Evolutionary conservation across 2,888 invertebrate genomes (phyloP), one percentile per base, ranked within the genome.

Genomic region (Eristalis pertinax): DNA sequence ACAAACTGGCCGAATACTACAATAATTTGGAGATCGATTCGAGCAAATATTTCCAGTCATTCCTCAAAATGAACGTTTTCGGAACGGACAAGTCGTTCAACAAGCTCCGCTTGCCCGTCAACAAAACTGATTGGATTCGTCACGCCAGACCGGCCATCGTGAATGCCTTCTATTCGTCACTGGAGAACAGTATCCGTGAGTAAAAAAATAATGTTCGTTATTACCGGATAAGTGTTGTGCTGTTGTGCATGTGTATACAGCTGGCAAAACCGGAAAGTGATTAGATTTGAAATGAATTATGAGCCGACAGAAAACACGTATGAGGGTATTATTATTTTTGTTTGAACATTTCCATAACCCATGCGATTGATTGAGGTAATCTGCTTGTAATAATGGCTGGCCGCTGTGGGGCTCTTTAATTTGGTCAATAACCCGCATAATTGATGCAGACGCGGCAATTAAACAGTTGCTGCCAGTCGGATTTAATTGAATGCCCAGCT

Each of bases 111-210:
- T 95, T 96, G 91, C 96, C 96, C 1, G 96, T 97, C 35, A 97
- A 97, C 93, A 97, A 97, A 93, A 96, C 96, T 5, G 97, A 97
- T 91, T 97, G 97, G 97, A 94, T 96, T 76, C 96, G 96, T 38
- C 97, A 97, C 92, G 97, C 97, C 73, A 94, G 96, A 65, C 97
- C 97, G 8, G 97, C 97, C 10, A 95, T 97, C 84, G 97, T 97
- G 79, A 97, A 97, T 92, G 97, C 97, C 2, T 97, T 96, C 94
- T 97, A 97, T 92, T 97, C 96, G 1, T 95, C 97, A 0, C 95
- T 97, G 74, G 97, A 97, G 93, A 97, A 97, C 92, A 97, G 97
- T 91, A 97, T 97, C 89, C 97, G 97, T 97, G 94, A 95, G 96
- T 95, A 69, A 38, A 11, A 32, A 19, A 63, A 13, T 62, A 63